These are phyloP conservation scores for Pinctada fucata DNA, from an alignment of 2,888 invertebrate genomes.

Conservation along the genomic window DNA sequence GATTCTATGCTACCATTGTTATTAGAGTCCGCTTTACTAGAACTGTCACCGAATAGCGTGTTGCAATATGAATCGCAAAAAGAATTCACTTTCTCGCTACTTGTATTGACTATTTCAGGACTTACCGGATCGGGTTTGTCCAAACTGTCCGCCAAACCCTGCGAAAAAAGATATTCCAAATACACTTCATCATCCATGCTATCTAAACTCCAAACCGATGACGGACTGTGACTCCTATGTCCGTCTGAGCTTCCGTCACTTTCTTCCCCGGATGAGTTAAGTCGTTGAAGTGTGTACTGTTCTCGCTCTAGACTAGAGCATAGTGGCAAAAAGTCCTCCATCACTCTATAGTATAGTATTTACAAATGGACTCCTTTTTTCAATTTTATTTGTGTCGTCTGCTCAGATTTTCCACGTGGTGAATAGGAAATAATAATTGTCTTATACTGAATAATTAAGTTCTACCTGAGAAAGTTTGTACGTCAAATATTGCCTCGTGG, in stretches of 20 bases:
- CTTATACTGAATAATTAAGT: constrained; percentile 22
- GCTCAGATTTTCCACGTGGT: constrained; percentile 30
- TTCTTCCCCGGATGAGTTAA: constrained; percentile 74
- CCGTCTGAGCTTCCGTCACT: constrained; percentile 61
- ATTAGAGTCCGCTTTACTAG: constrained; percentile 40
- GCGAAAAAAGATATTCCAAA: constrained; percentile 71
- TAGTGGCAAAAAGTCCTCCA: constrained; percentile 71
- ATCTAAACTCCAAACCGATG: constrained; percentile 60
- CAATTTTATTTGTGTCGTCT: constrained; percentile 29
- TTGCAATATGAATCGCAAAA: constrained; percentile 53
- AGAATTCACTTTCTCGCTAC: constrained; percentile 50
- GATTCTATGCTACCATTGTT: constrained; percentile 36
- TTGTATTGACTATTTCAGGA: constrained; percentile 49
- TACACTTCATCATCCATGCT: constrained; percentile 70
- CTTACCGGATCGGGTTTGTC: constrained; percentile 56
- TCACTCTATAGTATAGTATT: constrained; percentile 32
- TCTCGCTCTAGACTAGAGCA: constrained; percentile 71
- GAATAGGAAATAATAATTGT: constrained; percentile 10
- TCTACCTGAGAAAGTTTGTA: constrained; percentile 3
- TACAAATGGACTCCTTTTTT: not conserved
- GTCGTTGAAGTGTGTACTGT: constrained; percentile 70
- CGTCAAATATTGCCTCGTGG: not conserved
- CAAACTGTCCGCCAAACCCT: constrained; percentile 69
- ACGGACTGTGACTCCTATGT: constrained; percentile 57
- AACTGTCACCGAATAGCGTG: constrained; percentile 43